Conservation (phyloP, 2,888 invertebrate genomes). For the Nomada goodeniana region DNA sequence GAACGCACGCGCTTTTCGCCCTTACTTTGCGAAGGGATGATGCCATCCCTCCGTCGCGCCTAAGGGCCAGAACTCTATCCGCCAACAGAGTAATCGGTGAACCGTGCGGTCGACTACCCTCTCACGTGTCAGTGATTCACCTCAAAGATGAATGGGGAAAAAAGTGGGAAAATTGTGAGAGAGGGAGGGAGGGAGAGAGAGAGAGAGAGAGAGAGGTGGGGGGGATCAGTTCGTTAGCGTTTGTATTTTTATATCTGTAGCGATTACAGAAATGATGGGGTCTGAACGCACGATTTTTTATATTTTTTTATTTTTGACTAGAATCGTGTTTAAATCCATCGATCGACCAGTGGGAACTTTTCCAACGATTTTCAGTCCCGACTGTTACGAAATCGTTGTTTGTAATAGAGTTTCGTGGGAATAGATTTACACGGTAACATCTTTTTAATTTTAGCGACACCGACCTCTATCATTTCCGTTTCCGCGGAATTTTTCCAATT, state of each 20-base stretch:
- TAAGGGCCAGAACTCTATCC: conserved; percentile 47
- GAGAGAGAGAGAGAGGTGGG: not conserved
- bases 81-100: conserved; percentile 52
- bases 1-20: conserved; percentile 56
- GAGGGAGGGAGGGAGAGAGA: conserved; percentile 9
- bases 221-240: conserved; percentile 67
- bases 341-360: too few species aligned
- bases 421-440: too few species aligned
- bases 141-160: conserved; percentile 74
- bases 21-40: conserved; percentile 8
- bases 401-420: too few species aligned
- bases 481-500: too few species aligned
- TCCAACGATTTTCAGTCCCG: too few species aligned
- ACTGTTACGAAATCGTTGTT: too few species aligned
- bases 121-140: conserved; percentile 69
- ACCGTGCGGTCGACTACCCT: conserved; percentile 40
- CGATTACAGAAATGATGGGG: too few species aligned
- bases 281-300: too few species aligned
- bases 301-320: too few species aligned
- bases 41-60: conserved; percentile 39
- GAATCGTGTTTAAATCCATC: too few species aligned
- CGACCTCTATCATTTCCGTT: too few species aligned
- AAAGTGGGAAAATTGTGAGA: conserved; percentile 26
- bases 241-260: conserved; percentile 20
- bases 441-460: too few species aligned